These are phyloP conservation scores for Orycteropus afer DNA, from an alignment of 2,113 vertebrate genomes.

Conservation along the genomic window DNA sequence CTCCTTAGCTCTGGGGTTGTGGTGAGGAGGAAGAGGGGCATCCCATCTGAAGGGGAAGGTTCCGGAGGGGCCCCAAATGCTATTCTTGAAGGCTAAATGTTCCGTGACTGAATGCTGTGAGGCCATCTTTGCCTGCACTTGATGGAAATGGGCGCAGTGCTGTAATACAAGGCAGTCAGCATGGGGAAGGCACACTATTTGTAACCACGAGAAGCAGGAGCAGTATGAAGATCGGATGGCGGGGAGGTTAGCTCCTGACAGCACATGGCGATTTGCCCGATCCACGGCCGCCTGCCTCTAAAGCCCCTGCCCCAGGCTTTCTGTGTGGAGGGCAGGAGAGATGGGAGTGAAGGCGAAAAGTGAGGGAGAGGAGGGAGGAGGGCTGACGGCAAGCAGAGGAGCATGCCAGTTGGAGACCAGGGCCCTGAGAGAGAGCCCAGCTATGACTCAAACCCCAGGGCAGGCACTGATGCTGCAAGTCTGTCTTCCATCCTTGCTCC, in stretches of 20 bases:
- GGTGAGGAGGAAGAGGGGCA: background rate
- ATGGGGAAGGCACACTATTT: conserved; percentile 45
- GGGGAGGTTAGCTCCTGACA: conserved; percentile 38
- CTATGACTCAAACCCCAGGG: background rate
- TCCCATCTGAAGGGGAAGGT: conserved; percentile 19
- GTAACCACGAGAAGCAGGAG: conserved; percentile 66
- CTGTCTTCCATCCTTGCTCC: background rate
- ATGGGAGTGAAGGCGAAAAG: accelerated
- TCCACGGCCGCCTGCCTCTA: background rate
- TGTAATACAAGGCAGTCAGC: conserved; percentile 64
- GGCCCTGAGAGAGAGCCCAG: background rate
- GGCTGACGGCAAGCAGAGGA: no score
- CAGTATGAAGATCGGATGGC: conserved; percentile 69
- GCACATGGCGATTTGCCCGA: background rate
- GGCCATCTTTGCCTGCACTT: conserved; percentile 75
- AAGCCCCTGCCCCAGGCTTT: conserved; percentile 16
- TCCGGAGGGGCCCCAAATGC: conserved; percentile 67
- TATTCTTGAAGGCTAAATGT: conserved; percentile 79
- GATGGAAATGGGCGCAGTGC: conserved; percentile 76
- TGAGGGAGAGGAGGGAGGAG: no score
- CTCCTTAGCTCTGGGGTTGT: background rate
- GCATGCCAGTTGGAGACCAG: accelerated
- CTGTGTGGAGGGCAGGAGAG: background rate
- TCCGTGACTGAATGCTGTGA: conserved; percentile 69
- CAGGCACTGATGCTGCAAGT: accelerated